These are phyloP conservation scores for Mus musculus DNA, from an alignment of 2,113 vertebrate species.

Conservation along the genomic window GRCm39 chr6:97311001-97311500, in stretches of 20 bases:
- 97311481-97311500: not conserved
- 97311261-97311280: not conserved
- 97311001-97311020: not conserved
- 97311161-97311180: not conserved
- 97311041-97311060: not conserved
- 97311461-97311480: not conserved
- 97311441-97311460: not conserved
- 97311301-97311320: not conserved
- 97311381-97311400: not conserved
- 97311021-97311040: not conserved
- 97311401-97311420: not conserved
- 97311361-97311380: not conserved
- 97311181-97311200: not conserved
- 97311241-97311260: not conserved
- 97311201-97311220: not conserved
- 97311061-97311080: not conserved
- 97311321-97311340: not conserved
- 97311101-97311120: not conserved
- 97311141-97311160: not conserved
- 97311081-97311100: not conserved
- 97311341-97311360: not conserved
- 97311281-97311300: not conserved
- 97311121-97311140: not conserved
- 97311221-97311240: not conserved
- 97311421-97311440: not conserved